phyloP scores from a whole-genome alignment of 1,140 invertebrate species.

The Ruditapes philippinarum region DNA sequence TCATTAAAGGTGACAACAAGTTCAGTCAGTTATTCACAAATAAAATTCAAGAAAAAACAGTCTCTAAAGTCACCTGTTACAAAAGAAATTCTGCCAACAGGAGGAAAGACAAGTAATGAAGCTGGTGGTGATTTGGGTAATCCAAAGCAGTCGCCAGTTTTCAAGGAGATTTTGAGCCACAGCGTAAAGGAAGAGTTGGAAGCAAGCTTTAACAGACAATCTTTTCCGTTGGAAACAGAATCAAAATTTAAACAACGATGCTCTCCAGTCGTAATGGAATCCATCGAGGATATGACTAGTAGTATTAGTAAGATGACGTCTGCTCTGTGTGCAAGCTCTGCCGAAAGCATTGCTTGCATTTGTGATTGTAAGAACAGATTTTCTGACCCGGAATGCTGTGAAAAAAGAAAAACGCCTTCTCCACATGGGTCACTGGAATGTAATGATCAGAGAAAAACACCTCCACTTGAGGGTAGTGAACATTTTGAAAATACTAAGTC shows the following conservation, averaged over 20 bases:
- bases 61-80: not conserved
- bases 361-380: conserved; percentile 64
- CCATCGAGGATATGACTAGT: conserved; percentile 39
- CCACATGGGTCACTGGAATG: not conserved
- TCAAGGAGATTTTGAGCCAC: conserved; percentile 28
- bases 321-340: conserved; percentile 56
- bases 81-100: not conserved
- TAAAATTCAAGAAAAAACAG: not conserved
- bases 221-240: not conserved
- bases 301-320: conserved; percentile 60
- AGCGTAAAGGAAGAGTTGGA: conserved; percentile 19
- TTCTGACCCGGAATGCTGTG: conserved; percentile 39
- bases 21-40: not conserved
- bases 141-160: conserved; percentile 11
- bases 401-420: conserved; percentile 45
- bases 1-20: not conserved
- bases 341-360: conserved; percentile 62
- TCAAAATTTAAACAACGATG: no score
- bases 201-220: not conserved
- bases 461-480: not conserved
- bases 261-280: not conserved
- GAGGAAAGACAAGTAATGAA: not conserved
- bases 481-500: not conserved
- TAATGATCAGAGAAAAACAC: not conserved
- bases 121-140: not conserved